Evolutionary conservation across 2,113 vertebrate genomes (phyloP).

Genomic region (Sprattus sprattus): DNA sequence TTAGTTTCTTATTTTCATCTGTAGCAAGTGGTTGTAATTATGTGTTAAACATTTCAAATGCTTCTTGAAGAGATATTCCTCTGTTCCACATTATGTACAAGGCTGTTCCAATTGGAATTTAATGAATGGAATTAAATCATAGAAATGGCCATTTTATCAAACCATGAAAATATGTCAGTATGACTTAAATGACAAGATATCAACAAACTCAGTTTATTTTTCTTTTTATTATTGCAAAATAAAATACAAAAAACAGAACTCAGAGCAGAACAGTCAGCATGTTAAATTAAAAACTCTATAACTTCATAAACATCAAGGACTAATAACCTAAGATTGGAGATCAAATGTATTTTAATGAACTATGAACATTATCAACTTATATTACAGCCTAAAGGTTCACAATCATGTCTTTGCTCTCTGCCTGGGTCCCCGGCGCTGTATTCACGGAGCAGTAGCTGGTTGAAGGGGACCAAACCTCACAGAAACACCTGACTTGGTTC

Average conservation of each 20-base stretch:
- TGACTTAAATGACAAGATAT: background rate
- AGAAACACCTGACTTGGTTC: slow-evolving; percentile 98
- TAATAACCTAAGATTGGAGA: background rate
- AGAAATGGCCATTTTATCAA: background rate
- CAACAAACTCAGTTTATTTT: background rate
- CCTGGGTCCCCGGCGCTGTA: slow-evolving; percentile 49
- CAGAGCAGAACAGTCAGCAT: background rate
- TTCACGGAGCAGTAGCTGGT: slow-evolving; percentile 96
- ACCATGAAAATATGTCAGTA: background rate
- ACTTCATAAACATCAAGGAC: background rate
- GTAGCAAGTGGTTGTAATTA: too few relatives aligned
- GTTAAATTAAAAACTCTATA: background rate
- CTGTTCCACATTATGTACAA: too few relatives aligned
- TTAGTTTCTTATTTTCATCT: too few relatives aligned
- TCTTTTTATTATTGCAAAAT: background rate
- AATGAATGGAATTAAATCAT: background rate
- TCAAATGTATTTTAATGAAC: background rate
- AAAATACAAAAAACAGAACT: background rate
- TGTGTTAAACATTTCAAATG: too few relatives aligned
- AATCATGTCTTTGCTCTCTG: background rate
- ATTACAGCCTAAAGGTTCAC: background rate
- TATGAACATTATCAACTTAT: background rate
- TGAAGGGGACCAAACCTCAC: slow-evolving; percentile 99
- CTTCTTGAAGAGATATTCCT: too few relatives aligned
- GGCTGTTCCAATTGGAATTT: too few relatives aligned